Percentiles rank a stretch among this genome's conserved stretches.
Evolutionary conservation across 2,888 invertebrate genomes (phyloP).

Genomic region (Tipula helvola): DNA sequence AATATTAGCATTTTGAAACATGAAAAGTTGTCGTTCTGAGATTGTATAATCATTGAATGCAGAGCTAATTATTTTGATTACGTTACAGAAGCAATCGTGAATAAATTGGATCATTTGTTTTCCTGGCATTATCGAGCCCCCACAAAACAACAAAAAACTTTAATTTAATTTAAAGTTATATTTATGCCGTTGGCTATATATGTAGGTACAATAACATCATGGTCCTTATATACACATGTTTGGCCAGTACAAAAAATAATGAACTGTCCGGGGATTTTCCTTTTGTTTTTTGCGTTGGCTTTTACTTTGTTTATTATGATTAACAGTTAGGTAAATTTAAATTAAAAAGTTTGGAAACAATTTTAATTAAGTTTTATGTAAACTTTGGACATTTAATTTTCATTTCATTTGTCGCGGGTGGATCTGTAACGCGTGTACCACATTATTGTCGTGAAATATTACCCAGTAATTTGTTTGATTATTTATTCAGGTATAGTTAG

Average conservation of each 20-base stretch:
- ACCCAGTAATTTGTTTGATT: too few relatives aligned
- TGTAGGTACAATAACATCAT: background rate
- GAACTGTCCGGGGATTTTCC: background rate
- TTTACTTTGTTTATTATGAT: background rate
- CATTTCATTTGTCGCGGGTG: too few relatives aligned
- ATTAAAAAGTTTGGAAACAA: background rate
- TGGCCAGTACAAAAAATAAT: background rate
- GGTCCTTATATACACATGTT: background rate
- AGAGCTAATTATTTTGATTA: too few relatives aligned
- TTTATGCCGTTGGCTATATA: background rate
- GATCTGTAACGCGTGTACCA: too few relatives aligned
- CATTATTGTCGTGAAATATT: too few relatives aligned
- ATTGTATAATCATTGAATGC: background rate
- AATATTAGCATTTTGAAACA: background rate
- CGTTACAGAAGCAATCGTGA: too few relatives aligned
- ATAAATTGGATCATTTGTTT: too few relatives aligned
- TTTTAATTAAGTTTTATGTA: background rate
- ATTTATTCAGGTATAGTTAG: too few relatives aligned
- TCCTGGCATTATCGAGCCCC: background rate
- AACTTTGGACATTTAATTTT: too few relatives aligned
- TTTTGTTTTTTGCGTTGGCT: background rate
- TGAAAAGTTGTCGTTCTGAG: background rate
- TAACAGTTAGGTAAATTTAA: background rate
- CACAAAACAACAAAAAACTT: background rate
- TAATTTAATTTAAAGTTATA: background rate